Evolutionary conservation across 2,888 invertebrate genomes (phyloP), one percentile per base, ranked within the genome.

Genomic region (Lapara coniferarum): DNA sequence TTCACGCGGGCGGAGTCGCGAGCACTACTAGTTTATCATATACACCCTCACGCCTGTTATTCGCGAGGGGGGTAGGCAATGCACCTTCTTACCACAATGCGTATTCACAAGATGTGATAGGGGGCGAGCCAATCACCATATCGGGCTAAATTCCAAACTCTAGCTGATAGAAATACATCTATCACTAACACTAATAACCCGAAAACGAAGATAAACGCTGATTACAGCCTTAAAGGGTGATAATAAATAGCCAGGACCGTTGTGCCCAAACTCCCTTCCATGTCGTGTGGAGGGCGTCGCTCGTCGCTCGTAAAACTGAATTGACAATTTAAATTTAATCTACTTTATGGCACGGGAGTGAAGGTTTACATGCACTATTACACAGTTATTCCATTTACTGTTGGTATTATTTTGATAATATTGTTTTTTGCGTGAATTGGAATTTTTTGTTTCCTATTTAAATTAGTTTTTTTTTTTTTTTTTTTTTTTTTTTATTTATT

Each of bases 311-410:
- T 91, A 91, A 91, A 91, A 85, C 85, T 83, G 87, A 90, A 89
- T 90, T 90, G 91, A 82, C 91, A 91, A 91, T 91, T 90, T 90
- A 89, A 89, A 91, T 91, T 91, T 91, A 90, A 91, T 91, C 89
- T 87, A 86, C 88, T 90, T 90, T 90, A 90, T 86, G 85, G 84
- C 76, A 78, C 77, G 67, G 80, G 78, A 80, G 84, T 81, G 82
- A 85, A 82, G 83, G 78, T 80, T 79, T 85, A 82, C 81, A 83
- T 85, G 80, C 87, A 86, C 87, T 88, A 86, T 85, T 83, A 85
- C 81, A 79, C 78, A 76, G 79, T 82, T 81, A 80, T 81, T 78
- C 76, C 75, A 82, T 84, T 81, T 81, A 68, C 52, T 76, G 75
- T 73, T 75, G 77, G 75, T 81, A 83, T 82, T 82, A 81, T 84